Evolutionary conservation across 2,113 vertebrate species (phyloP).

Genomic region (Corythornis cristatus): DNA sequence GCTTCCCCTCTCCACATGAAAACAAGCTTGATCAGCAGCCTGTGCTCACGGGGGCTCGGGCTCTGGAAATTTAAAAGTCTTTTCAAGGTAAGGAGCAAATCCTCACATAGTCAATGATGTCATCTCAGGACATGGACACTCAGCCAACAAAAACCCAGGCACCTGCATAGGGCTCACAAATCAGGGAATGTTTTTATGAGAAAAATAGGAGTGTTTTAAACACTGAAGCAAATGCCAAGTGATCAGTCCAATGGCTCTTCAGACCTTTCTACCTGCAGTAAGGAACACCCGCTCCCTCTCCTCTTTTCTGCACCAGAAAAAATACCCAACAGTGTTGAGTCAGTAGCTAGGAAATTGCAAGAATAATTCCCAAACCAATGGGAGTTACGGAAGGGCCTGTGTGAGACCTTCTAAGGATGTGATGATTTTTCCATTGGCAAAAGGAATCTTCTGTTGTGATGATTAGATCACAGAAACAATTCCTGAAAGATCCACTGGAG

Average conservation of each 20-base stretch:
- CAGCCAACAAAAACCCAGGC: slow-evolving; percentile 7
- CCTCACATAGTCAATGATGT: neutral
- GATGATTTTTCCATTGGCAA: neutral
- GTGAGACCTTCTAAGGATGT: neutral
- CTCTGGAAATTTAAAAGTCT: neutral
- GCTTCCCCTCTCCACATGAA: neutral
- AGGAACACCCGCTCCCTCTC: neutral
- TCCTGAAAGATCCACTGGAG: neutral
- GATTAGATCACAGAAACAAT: neutral
- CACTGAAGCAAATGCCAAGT: neutral
- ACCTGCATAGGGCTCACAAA: neutral
- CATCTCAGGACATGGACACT: neutral
- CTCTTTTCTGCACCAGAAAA: neutral
- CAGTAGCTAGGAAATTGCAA: neutral
- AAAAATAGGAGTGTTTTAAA: neutral
- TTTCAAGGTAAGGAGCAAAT: neutral
- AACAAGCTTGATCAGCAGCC: neutral
- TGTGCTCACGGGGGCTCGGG: neutral
- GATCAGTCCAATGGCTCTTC: neutral
- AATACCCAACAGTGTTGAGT: neutral
- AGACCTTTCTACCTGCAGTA: neutral
- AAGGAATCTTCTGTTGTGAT: neutral
- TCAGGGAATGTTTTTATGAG: neutral
- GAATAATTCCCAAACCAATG: neutral
- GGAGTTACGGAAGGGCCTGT: neutral